Base-by-base conservation (phyloP, 2,113 vertebrate genomes). In the Rhinolophus ferrumequinum region DNA sequence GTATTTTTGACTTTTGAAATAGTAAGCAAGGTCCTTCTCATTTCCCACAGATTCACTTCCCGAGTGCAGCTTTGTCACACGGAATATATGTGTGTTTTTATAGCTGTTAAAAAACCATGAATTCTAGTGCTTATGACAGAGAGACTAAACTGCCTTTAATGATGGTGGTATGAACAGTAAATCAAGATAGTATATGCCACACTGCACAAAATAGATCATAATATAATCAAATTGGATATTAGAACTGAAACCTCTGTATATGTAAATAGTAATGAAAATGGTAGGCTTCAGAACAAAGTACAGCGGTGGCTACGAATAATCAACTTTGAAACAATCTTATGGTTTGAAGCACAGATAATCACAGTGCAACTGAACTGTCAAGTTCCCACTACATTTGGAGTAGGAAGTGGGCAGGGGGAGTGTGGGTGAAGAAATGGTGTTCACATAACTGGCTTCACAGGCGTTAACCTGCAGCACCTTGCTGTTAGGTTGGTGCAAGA, bases 91-190 rank as follows among this genome's bases (percentile, higher is more conserved):
- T 85, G 60, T 80, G 35, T 66, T 98, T 98, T 97, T 96, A 98
- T 94, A 86, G 18, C 87, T 83, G 35, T 88, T 92, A 84, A 83
- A 97, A 90, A 56, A 80, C 77, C 82, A 94, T 94, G 89, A 97
- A 96, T 93, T 95, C 58, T 79, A 89, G n/a, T 35, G 79, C 70
- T 87, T 50, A 44, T 41, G 79, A 97, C 15, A 91, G 94, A 97
- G 90, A 97, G n/a, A 58, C 58, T 97, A 93, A 97, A 98, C 94
- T 41, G 73, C 87, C 4, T 19, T 97, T 98, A 97, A 90, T 2
- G 38, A 62, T 30, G 58, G 38, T 95, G 94, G 69, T 85, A 90
- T 54, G 81, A 91, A 85, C 79, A 79, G 73, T 15, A 14, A 75
- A 69, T 96, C 35, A 21, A 82, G 80, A 73, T 22, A 9, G 35